Evolutionary conservation across 2,113 vertebrate genomes (phyloP), one percentile per base, ranked within the genome.

Genomic region (Hyperopisus bebe): DNA sequence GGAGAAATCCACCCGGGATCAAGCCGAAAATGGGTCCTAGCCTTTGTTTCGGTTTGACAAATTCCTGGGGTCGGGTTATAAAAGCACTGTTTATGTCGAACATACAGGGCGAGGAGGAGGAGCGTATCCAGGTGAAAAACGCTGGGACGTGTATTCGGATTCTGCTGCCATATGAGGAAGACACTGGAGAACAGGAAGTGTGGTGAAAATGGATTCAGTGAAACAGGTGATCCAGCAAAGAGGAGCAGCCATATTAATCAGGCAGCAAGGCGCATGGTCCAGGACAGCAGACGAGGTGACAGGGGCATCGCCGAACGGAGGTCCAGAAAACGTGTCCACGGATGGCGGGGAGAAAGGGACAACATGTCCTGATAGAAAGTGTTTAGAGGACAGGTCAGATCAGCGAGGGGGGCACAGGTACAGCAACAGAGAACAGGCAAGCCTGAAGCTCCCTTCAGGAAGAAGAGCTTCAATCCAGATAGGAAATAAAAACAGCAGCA

Each of bases 181-280:
- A 55, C 31, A 53, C 4, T 1, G 31, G 19, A 87, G 62, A 53
- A 48, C 66, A 27, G 47, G 31, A 42, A 86, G 62, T 5, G 44
- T n/a, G 77, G 84, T 39, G 66, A 3, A 80, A 50, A 58, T 51
- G 74, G 90, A 88, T 88, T 83, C 58, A 51, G 74, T 13, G 35
- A 70, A 58, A 90, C 19, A 24, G 50, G 47, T 90, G 80, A 82
- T 58, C 86, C 27, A 27, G 70, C 21, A 82, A 50, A 17, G 10
- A 82, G 85, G 89, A 10, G 0, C 70, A 21, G n/a, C 70, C 86
- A 90, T 62, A 88, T 88, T 58, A 83, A 88, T 42, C 62, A 90
- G 47, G 48, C 66, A 84, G 39, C 35, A n/a, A 51, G 44, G 50
- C 74, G 5, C 27, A 51, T 0, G 9, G 24, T 5, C 3, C 35